Evolutionary conservation across 1,140 invertebrate genomes (phyloP).

Genomic region (Zaprionus nigranus): DNA sequence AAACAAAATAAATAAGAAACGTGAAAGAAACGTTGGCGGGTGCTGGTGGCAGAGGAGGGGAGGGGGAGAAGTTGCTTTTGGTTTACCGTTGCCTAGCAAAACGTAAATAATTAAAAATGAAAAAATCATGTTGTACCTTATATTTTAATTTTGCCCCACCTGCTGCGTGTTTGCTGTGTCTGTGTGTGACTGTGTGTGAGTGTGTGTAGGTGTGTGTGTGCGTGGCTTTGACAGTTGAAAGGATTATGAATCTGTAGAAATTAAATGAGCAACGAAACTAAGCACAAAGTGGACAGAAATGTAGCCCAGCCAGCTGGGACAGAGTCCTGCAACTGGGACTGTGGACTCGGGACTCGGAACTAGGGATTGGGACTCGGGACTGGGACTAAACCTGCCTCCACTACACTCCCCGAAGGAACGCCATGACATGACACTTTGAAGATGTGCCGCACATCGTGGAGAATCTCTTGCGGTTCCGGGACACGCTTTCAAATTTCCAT

Average conservation of each 20-base stretch:
- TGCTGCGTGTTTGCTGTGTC: constrained; percentile 10
- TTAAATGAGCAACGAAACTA: constrained; percentile 28
- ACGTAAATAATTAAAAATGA: constrained; percentile 72
- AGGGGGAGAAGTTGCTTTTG: not conserved
- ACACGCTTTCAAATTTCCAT: constrained; percentile 62
- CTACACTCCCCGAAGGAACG: not conserved
- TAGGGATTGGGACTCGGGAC: too few relatives aligned
- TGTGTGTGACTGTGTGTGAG: not conserved
- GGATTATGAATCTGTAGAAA: constrained; percentile 59
- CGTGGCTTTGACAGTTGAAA: constrained; percentile 56
- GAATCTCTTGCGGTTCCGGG: constrained; percentile 59
- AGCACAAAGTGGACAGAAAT: constrained; percentile 40
- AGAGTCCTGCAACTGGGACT: not conserved
- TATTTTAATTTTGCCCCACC: constrained; percentile 3
- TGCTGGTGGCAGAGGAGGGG: too few relatives aligned
- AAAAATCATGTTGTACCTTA: constrained; percentile 35
- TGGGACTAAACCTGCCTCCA: not conserved
- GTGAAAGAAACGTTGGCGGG: not conserved
- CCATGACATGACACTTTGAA: constrained; percentile 62
- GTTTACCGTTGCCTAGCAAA: constrained; percentile 62
- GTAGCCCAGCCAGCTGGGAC: constrained; percentile 8
- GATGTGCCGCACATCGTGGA: constrained; percentile 47
- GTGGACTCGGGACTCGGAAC: not conserved
- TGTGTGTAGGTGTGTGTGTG: not conserved
- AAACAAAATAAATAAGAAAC: constrained; percentile 17